Base-by-base conservation (phyloP, 1,140 invertebrate genomes). In the Temnothorax longispinosus region DNA sequence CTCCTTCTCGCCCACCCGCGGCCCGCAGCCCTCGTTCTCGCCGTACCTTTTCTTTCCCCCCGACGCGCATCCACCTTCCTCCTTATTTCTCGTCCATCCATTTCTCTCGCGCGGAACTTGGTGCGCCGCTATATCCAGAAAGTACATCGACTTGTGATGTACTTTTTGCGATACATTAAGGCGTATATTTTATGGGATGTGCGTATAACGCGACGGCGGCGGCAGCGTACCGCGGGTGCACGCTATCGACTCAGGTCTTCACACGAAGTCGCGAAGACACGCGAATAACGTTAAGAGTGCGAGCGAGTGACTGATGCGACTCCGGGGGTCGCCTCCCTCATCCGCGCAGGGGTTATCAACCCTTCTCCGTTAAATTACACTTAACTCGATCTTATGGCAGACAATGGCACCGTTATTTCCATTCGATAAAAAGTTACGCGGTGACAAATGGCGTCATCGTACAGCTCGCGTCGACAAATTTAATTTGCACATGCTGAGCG, bases 81-180 rank as follows among this genome's bases (percentile, higher is more conserved):
- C 64, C 47, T 85, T 69, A 54, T 72, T 88, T 47, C 64, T 47
- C 88, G 72, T 71, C 56, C 75, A 81, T 90, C 89, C 86, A 89
- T 89, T 89, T 89, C 80, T 88, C 85, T 85, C 64, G 64, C 80
- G 84, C 82, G 81, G 62, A 86, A 85, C 87, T 88, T 87, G 62
- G 67, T 32, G 81, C 85, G 81, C 64, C 56, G 71, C 52, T 87
- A 81, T 89, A 80, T 82, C 88, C 87, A 76, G 74, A 64, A 86
- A 88, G 82, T 86, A 90, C 89, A 87, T 92, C 78, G 88, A 81
- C 88, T 75, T n/a, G 77, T 69, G 86, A 88, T 86, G 85, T 86
- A 82, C 91, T 91, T 91, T 92, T 92, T 88, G 91, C 90, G 80
- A 92, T 91, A 91, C 92, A 91, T 92, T 92, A 92, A 86, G 88